These are phyloP conservation scores for Cepaea nemoralis DNA, from an alignment of 1,140 invertebrate genomes.

Conservation along the genomic window DNA sequence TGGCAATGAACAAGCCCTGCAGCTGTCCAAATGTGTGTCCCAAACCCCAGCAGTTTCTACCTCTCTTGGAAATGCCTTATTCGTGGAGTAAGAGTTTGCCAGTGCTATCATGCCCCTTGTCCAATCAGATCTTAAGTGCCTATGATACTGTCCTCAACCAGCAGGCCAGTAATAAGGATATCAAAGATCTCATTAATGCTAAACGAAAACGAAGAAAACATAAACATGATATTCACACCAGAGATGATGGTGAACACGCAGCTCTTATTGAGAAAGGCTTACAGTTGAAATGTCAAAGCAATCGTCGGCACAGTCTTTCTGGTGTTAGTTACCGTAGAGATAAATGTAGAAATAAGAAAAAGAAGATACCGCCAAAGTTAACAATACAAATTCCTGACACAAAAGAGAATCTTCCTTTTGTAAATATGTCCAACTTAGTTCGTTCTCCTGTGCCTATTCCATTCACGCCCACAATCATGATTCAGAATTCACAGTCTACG, in stretches of 20 bases:
- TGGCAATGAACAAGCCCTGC: constrained; percentile 34
- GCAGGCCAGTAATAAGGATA: neutral
- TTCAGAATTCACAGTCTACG: constrained; percentile 45
- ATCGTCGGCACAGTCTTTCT: neutral
- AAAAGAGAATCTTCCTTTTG: constrained; percentile 11
- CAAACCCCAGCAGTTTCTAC: constrained; percentile 6
- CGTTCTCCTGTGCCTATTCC: constrained; percentile 47
- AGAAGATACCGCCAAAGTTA: constrained; percentile 22
- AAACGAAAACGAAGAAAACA: neutral
- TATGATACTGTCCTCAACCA: constrained; percentile 19
- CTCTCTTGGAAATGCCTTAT: constrained; percentile 33
- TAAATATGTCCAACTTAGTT: neutral
- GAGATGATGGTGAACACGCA: neutral
- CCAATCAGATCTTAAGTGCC: constrained; percentile 30
- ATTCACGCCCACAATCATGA: constrained; percentile 49
- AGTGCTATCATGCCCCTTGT: constrained; percentile 22
- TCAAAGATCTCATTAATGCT: constrained; percentile 37
- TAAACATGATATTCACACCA: neutral
- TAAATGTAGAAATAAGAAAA: neutral
- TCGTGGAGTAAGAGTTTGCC: constrained; percentile 51
- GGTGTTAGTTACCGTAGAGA: neutral
- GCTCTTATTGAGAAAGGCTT: neutral
- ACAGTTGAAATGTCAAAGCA: neutral
- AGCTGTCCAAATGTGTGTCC: constrained; percentile 45
- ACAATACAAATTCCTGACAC: constrained; percentile 33